These are phyloP conservation scores for Liopterus haemorrhoidalis DNA, from an alignment of 2,888 invertebrate species.

Conservation along the genomic window DNA sequence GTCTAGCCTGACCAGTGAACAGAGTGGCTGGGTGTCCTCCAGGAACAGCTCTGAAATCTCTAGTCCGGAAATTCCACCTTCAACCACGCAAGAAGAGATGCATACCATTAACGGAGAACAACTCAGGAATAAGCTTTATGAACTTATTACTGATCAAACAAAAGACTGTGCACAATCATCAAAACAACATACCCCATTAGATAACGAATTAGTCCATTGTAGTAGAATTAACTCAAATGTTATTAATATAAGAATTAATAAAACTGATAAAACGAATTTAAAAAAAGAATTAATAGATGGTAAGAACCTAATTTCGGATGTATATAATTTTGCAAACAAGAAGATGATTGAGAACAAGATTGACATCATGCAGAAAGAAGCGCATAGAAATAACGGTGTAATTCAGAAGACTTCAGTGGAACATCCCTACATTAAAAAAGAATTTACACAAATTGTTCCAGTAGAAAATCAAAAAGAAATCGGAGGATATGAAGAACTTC, in stretches of 20 bases:
- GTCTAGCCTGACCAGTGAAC: conserved; percentile 67
- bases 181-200: too few species aligned
- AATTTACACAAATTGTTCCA: conserved; percentile 38
- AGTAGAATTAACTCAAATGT: too few species aligned
- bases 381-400: too few species aligned
- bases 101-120: conserved; percentile 23
- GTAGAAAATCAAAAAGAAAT: conserved; percentile 31
- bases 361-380: too few species aligned
- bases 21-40: conserved; percentile 84
- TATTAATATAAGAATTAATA: too few species aligned
- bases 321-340: too few species aligned
- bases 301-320: too few species aligned
- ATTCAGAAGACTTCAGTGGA: conserved; percentile 33
- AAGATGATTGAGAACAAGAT: too few species aligned
- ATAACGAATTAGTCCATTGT: too few species aligned
- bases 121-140: conserved; percentile 16
- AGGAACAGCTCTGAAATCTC: conserved; percentile 61
- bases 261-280: too few species aligned
- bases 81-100: neutral
- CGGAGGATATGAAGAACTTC: conserved; percentile 17
- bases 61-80: conserved; percentile 49
- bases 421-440: conserved; percentile 52
- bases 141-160: conserved; percentile 26
- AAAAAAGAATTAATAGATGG: too few species aligned
- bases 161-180: conserved; percentile 28